phyloP scores from a whole-genome alignment of 2,888 invertebrate species.

The Poecilus cupreus region DNA sequence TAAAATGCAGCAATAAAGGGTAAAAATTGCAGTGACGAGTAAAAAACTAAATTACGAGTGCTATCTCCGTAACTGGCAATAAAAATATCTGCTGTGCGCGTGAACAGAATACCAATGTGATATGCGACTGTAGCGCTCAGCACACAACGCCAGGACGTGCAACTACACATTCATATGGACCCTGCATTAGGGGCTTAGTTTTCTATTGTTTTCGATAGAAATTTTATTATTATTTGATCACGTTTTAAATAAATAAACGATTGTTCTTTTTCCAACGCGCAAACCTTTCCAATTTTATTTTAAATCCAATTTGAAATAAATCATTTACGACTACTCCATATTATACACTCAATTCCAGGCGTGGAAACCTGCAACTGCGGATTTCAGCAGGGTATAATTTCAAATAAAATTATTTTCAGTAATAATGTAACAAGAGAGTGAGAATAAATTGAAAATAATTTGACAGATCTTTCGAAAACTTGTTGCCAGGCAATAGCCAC shows the following conservation, averaged over 20 bases:
- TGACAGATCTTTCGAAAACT: too few species aligned
- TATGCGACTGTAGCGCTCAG: not conserved
- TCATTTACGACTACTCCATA: too few species aligned
- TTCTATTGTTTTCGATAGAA: conserved; percentile 17
- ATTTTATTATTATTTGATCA: conserved; percentile 37
- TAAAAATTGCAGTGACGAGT: conserved; percentile 40
- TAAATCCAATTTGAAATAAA: too few species aligned
- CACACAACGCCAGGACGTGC: not conserved
- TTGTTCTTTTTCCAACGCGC: too few species aligned
- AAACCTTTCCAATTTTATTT: too few species aligned
- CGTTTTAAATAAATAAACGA: conserved; percentile 5
- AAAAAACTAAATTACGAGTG: conserved; percentile 33
- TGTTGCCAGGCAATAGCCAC: too few species aligned
- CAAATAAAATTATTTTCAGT: too few species aligned
- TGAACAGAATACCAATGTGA: conserved; percentile 1
- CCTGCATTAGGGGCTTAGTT: not conserved
- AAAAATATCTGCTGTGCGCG: conserved; percentile 23
- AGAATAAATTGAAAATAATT: too few species aligned
- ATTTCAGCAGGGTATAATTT: too few species aligned
- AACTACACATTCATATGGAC: conserved; percentile 5
- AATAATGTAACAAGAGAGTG: too few species aligned
- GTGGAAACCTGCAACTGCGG: too few species aligned
- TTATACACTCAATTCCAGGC: too few species aligned
- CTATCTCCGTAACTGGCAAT: conserved; percentile 25
- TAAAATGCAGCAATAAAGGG: conserved; percentile 21